phyloP scores from a whole-genome alignment of 2,797 vertebrate genomes.

The Manis crassicaudata region DNA sequence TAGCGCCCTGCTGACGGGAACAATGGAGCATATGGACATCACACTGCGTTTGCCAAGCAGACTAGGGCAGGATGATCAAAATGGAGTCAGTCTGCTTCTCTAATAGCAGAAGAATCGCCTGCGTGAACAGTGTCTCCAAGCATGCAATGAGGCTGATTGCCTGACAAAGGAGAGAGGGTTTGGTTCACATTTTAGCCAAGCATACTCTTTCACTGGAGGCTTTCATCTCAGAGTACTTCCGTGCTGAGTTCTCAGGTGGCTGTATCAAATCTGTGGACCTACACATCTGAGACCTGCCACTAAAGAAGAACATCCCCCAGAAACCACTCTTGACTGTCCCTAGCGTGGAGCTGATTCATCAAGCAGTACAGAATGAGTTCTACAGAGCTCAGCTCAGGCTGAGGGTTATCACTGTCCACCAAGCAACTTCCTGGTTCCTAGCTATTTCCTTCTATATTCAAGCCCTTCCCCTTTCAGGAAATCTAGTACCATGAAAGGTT shows the following conservation, averaged over 20 bases:
- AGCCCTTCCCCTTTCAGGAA: background rate
- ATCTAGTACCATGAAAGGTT: background rate
- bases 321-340: background rate
- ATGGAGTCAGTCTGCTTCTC: conserved; percentile 72
- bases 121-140: conserved; percentile 59
- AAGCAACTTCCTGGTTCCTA: background rate
- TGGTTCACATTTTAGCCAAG: conserved; percentile 42
- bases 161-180: conserved; percentile 60
- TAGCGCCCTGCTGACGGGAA: conserved; percentile 81
- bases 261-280: background rate
- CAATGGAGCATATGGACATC: conserved; percentile 79
- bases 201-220: background rate
- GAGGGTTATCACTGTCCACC: background rate
- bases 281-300: background rate
- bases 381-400: background rate
- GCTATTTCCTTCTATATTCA: background rate
- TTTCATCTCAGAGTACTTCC: background rate
- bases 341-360: background rate
- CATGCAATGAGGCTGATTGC: conserved; percentile 60
- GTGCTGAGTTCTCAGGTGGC: background rate
- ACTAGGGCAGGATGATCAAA: conserved; percentile 69
- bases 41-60: conserved; percentile 72
- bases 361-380: background rate
- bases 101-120: conserved; percentile 72
- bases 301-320: background rate